A percentile compares a stretch with the other conserved stretches of the same genome.
Conservation (phyloP, 2,888 invertebrate genomes). For the Epirrhoe alternata region DNA sequence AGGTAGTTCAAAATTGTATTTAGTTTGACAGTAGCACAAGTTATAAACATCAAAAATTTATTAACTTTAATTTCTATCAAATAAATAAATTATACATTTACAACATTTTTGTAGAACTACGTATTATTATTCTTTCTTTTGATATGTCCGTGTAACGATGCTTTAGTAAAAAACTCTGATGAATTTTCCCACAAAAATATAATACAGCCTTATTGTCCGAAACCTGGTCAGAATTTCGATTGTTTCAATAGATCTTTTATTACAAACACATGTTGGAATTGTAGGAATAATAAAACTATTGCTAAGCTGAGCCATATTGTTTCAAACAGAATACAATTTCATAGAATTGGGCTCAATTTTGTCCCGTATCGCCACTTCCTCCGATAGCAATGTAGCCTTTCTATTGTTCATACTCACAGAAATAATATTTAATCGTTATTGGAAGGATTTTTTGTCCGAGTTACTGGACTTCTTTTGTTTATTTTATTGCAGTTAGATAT, state of each 20-base stretch:
- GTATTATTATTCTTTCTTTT: too few relatives aligned
- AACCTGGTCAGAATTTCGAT: conserved; percentile 10
- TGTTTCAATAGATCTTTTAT: conserved; percentile 30
- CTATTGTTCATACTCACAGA: conserved; percentile 74
- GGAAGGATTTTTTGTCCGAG: conserved; percentile 64
- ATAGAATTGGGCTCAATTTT: conserved; percentile 68
- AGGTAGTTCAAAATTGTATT: neutral
- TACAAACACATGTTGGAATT: conserved; percentile 57
- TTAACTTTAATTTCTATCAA: too few relatives aligned
- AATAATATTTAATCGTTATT: conserved; percentile 79
- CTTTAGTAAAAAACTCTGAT: neutral
- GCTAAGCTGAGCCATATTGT: conserved; percentile 62
- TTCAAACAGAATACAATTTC: conserved; percentile 63
- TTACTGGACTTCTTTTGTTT: conserved; percentile 62
- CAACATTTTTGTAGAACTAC: too few relatives aligned
- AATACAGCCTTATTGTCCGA: neutral
- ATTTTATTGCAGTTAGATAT: conserved; percentile 67
- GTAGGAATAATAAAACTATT: conserved; percentile 56
- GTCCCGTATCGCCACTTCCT: conserved; percentile 78
- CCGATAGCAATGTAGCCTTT: conserved; percentile 72
- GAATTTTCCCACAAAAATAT: neutral
- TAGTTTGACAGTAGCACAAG: neutral
- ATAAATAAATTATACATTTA: too few relatives aligned
- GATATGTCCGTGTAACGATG: too few relatives aligned
- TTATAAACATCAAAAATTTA: neutral